Conservation (phyloP, 2,888 invertebrate genomes). For the Cataglyphis cursor region DNA sequence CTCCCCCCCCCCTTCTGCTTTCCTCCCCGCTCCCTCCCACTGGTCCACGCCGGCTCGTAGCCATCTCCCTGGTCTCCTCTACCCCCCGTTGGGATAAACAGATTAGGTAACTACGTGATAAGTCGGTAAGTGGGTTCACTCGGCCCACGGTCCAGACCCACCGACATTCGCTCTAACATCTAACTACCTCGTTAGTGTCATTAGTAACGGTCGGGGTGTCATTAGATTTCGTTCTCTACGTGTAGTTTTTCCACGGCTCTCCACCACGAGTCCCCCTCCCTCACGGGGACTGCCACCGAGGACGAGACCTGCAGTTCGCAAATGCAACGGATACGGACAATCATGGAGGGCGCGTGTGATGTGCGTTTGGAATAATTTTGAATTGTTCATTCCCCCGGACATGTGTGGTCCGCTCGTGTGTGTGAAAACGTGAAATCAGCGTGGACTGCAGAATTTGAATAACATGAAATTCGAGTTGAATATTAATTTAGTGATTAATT, state of each 20-base stretch:
- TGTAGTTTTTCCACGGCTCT: slow-evolving; percentile 80
- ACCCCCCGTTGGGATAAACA: slow-evolving; percentile 86
- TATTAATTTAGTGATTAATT: background rate
- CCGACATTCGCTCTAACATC: slow-evolving; percentile 85
- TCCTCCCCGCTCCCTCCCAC: slow-evolving; percentile 49
- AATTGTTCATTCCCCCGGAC: background rate
- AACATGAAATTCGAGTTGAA: background rate
- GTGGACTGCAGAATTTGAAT: background rate
- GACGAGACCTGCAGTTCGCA: slow-evolving; percentile 30
- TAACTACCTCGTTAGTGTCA: slow-evolving; percentile 87
- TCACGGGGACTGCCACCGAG: background rate
- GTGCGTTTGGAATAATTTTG: slow-evolving; percentile 48
- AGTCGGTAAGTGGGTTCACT: slow-evolving; percentile 87
- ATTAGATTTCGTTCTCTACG: slow-evolving; percentile 85
- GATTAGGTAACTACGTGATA: slow-evolving; percentile 87
- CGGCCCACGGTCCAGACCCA: slow-evolving; percentile 82
- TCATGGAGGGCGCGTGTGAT: slow-evolving; percentile 40
- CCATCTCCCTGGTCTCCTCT: slow-evolving; percentile 65
- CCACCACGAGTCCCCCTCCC: slow-evolving; percentile 19
- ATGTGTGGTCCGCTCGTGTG: background rate
- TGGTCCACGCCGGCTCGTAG: slow-evolving; percentile 7
- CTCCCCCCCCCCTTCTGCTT: slow-evolving; percentile 34
- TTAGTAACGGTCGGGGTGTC: slow-evolving; percentile 86
- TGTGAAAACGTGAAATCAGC: slow-evolving; percentile 5
- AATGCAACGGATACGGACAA: slow-evolving; percentile 52